phyloP scores from a whole-genome alignment of 2,113 vertebrate genomes.

The Speoplatyrhinus poulsoni region DNA sequence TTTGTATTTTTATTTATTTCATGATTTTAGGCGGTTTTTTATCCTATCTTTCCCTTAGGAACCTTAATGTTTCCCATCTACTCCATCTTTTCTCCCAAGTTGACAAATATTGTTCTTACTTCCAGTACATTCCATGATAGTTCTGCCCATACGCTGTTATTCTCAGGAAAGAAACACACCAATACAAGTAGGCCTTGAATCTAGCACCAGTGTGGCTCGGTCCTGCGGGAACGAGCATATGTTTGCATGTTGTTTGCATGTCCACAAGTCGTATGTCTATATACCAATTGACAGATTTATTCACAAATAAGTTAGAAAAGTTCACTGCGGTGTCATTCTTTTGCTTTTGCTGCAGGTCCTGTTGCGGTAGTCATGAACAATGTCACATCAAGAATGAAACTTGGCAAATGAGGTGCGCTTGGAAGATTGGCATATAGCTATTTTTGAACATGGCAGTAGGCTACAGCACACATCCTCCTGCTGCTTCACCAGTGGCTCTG shows the following conservation, averaged over 20 bases:
- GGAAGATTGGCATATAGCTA: too few species aligned
- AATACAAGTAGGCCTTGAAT: constrained; percentile 42
- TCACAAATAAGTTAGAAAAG: constrained; percentile 15
- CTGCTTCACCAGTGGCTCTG: too few species aligned
- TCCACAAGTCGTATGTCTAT: background rate
- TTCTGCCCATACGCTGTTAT: constrained; percentile 45
- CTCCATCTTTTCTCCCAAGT: too few species aligned
- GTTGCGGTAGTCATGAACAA: constrained; percentile 6
- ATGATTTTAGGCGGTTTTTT: too few species aligned
- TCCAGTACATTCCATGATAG: constrained; percentile 40
- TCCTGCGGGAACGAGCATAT: constrained; percentile 23
- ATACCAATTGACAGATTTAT: constrained; percentile 21
- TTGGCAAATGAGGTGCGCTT: background rate
- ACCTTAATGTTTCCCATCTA: too few species aligned
- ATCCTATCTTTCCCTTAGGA: too few species aligned
- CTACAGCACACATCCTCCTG: too few species aligned
- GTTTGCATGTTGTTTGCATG: constrained; percentile 3
- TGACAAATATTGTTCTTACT: background rate
- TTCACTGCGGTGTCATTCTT: background rate
- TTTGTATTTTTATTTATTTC: too few species aligned
- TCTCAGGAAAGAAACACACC: constrained; percentile 45
- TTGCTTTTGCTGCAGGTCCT: background rate
- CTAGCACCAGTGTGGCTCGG: constrained; percentile 29
- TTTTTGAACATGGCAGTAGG: too few species aligned
- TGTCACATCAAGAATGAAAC: background rate